phyloP scores from a whole-genome alignment of 2,888 invertebrate genomes.

The Embidobia sp. region DNA sequence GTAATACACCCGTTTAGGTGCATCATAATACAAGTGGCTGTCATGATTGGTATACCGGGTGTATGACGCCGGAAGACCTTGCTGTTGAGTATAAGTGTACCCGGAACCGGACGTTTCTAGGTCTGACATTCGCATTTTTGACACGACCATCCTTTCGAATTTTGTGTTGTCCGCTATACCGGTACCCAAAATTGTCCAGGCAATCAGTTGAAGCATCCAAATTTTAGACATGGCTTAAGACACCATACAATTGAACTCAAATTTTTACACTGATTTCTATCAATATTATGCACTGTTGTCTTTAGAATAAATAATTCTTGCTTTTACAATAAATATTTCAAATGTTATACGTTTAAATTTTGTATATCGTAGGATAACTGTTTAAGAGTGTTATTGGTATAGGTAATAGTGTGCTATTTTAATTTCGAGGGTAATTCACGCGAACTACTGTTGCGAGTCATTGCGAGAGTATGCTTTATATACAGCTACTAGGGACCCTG shows the following conservation, averaged over 20 bases:
- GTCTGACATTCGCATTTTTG: slow-evolving; percentile 84
- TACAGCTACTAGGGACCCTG: slow-evolving; percentile 66
- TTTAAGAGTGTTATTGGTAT: too few relatives aligned
- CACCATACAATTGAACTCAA: too few relatives aligned
- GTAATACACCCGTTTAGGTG: slow-evolving; percentile 71
- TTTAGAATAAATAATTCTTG: too few relatives aligned
- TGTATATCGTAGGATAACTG: too few relatives aligned
- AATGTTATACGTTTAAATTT: too few relatives aligned
- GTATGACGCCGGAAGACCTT: slow-evolving; percentile 74
- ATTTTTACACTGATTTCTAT: too few relatives aligned
- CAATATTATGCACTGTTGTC: too few relatives aligned
- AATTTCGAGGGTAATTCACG: slow-evolving; percentile 12
- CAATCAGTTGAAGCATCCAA: slow-evolving; percentile 24
- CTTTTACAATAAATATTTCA: too few relatives aligned
- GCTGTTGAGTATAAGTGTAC: slow-evolving; percentile 79
- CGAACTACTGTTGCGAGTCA: slow-evolving; percentile 33
- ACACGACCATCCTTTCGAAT: slow-evolving; percentile 82
- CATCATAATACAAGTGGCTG: slow-evolving; percentile 69
- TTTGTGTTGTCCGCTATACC: slow-evolving; percentile 22
- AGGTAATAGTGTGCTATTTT: too few relatives aligned
- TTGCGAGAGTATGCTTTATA: slow-evolving; percentile 56
- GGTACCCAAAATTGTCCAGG: slow-evolving; percentile 1
- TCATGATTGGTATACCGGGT: slow-evolving; percentile 77
- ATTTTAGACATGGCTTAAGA: background rate
- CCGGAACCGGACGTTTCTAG: slow-evolving; percentile 84